Conservation (phyloP, 1,140 invertebrate genomes). For the Macrocentrus cingulum region DNA sequence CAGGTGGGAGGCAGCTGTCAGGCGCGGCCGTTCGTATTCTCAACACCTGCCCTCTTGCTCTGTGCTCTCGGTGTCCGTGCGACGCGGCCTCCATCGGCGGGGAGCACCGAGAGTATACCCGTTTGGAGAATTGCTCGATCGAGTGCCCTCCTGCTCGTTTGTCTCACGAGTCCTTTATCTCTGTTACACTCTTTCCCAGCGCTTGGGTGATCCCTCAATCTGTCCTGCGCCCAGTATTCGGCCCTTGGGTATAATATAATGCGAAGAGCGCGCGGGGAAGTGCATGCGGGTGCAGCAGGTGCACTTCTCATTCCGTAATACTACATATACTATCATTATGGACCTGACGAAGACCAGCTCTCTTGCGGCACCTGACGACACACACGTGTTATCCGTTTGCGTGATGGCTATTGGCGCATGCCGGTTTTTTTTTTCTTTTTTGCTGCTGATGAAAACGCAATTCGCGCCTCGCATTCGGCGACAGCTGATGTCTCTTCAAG, state of each 20-base stretch:
- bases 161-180: constrained; percentile 13
- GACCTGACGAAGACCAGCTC: constrained; percentile 33
- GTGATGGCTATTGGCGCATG: constrained; percentile 13
- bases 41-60: constrained; percentile 47
- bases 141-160: constrained; percentile 21
- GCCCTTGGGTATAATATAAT: no score
- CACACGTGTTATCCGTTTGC: constrained; percentile 25
- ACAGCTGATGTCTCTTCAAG: constrained; percentile 1
- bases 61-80: constrained; percentile 30
- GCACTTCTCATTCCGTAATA: constrained; percentile 11
- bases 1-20: constrained; percentile 54
- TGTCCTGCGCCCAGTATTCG: no score
- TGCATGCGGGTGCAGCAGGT: constrained; percentile 45
- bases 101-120: no score
- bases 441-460: background rate
- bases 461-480: background rate
- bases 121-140: constrained; percentile 35
- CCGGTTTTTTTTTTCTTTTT: constrained; percentile 4
- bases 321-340: constrained; percentile 45
- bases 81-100: no score
- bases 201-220: no score
- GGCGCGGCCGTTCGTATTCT: constrained; percentile 31
- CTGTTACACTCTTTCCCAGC: constrained; percentile 18
- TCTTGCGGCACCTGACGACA: constrained; percentile 38
- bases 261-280: no score